Conservation (phyloP, 2,797 vertebrate genomes). For the Sebastes nivosus region DNA sequence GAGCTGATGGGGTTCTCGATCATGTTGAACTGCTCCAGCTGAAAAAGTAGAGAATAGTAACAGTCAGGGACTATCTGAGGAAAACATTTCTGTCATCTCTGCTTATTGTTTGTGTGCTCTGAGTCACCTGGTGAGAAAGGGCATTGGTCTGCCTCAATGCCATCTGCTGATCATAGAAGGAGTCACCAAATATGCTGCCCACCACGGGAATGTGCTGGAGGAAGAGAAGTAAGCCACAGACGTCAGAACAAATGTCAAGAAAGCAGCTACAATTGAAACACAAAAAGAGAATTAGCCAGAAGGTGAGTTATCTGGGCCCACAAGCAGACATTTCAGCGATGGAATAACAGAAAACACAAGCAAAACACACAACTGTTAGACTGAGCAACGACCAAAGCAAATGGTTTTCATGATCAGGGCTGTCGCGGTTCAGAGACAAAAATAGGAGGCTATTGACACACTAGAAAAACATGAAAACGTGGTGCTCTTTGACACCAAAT, state of each 20-base stretch:
- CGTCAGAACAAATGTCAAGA: background rate
- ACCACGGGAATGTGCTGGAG: constrained; percentile 93
- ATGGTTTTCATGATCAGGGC: constrained; percentile 47
- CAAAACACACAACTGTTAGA: constrained; percentile 45
- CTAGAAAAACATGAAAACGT: background rate
- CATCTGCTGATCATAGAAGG: constrained; percentile 98
- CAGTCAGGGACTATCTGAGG: background rate
- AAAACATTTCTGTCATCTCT: background rate
- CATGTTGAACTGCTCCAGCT: constrained; percentile 99
- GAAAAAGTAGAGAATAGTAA: background rate
- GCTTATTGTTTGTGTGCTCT: background rate
- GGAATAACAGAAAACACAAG: constrained; percentile 48
- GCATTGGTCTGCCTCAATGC: constrained; percentile 95
- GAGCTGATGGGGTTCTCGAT: constrained; percentile 94
- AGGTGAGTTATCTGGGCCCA: constrained; percentile 1
- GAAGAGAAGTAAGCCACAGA: constrained; percentile 35
- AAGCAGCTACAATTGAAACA: background rate
- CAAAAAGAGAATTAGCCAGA: background rate
- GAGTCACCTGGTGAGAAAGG: constrained; percentile 96
- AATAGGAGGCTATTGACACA: background rate
- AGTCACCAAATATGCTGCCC: constrained; percentile 95
- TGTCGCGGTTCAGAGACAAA: constrained; percentile 13
- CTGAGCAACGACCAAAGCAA: constrained; percentile 55
- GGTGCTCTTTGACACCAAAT: background rate
- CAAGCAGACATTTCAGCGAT: constrained; percentile 53